Base-by-base conservation (phyloP, 2,797 vertebrate genomes). In the Hydrolagus colliei region DNA sequence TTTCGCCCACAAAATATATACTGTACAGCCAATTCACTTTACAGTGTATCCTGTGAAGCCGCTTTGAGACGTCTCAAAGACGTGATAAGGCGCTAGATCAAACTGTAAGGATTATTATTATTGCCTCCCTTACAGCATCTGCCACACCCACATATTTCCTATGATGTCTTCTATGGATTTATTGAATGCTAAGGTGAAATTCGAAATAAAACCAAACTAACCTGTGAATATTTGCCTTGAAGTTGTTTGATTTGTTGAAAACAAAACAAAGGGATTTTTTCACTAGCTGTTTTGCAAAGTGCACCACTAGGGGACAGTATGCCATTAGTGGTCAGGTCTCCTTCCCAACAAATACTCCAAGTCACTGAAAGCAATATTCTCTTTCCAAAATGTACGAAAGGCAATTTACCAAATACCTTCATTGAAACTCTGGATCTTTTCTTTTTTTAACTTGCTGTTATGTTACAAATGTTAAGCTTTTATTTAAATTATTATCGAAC, bases 281-380 rank as follows among this genome's bases (percentile, higher is more conserved):
- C 16, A 41, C 74, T 59, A 11, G 79, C 18, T 35, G 18, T 10
- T 18, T 1, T 41, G 18, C 7, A 0, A 12, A 10, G 32, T 20
- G 74, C 35, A 12, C 35, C 79, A 84, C 79, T 84, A 52, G 79
- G 65, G 79, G 79, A 65, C 79, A 84, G 79, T 65, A 84, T 71
- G n/a, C 71, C 79, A 84, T 71, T 71, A 52, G 32, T 67, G 65
- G 27, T 84, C 32, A 67, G 79, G 79, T 20, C 12, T 71, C 65
- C 20, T 32, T 35, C 27, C 20, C 22, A 5, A 20, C 63, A 52
- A 32, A 27, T n/a, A 67, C 63, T 80, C 14, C 6, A 16, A 68
- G 79, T 35, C 9, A 35, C 65, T 20, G 2, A 71, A 84, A 84
- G 27, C 79, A 84, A 35, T 63, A 35, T 84, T 71, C 41, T 32